Conservation (phyloP, 2,113 vertebrate genomes). For the Stegostoma tigrinum region DNA sequence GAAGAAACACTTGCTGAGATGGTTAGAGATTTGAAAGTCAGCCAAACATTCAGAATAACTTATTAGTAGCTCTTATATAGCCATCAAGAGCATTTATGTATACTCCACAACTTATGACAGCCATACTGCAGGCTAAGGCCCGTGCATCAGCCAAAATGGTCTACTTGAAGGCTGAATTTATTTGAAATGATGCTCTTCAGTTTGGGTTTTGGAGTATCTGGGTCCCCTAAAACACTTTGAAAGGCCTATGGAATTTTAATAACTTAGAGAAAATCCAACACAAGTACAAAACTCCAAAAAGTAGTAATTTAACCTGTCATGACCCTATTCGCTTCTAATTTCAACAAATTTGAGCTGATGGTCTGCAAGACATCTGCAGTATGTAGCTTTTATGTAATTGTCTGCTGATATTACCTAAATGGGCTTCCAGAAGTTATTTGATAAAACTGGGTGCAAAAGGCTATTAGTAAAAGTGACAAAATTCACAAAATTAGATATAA, state of each 20-base stretch:
- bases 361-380: neutral
- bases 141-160: neutral
- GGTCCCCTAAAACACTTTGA: neutral
- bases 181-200: neutral
- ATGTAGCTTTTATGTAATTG: neutral
- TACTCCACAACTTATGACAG: neutral
- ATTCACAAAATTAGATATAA: neutral
- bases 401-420: neutral
- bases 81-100: neutral
- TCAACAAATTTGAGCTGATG: neutral
- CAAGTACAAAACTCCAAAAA: neutral
- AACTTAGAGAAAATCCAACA: no score
- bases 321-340: neutral
- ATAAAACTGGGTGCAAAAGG: neutral
- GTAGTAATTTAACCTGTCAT: neutral
- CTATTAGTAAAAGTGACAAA: neutral
- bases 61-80: neutral
- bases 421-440: neutral
- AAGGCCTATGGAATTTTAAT: neutral
- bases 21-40: no score
- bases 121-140: neutral
- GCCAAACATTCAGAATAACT: no score
- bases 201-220: neutral
- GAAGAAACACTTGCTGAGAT: no score
- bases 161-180: neutral